Evolutionary conservation across 2,113 vertebrate species (phyloP).

Genomic region (Pelecanus crispus): DNA sequence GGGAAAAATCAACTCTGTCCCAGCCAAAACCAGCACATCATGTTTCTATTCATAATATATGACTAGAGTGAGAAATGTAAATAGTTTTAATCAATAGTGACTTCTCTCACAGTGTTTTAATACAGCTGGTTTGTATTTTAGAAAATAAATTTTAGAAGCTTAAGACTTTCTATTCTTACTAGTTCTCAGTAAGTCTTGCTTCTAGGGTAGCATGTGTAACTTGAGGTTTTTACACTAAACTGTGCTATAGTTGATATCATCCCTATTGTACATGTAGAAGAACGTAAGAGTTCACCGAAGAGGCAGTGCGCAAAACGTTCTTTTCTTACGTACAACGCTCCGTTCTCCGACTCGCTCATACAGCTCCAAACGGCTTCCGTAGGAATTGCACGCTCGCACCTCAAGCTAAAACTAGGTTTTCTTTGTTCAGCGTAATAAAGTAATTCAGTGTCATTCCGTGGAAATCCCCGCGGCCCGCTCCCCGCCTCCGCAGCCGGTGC

Average conservation of each 20-base stretch:
- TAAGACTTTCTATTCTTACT: background rate
- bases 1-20: too few relatives aligned
- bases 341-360: fast-evolving
- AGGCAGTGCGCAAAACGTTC: fast-evolving
- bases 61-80: background rate
- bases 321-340: fast-evolving
- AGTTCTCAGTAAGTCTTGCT: background rate
- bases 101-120: background rate
- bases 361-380: background rate
- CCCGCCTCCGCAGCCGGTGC: too few relatives aligned
- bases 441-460: too few relatives aligned
- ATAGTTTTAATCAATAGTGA: background rate
- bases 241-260: too few relatives aligned
- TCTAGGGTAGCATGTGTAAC: background rate
- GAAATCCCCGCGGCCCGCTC: fast-evolving
- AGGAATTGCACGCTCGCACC: fast-evolving
- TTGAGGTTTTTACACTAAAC: too few relatives aligned
- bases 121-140: background rate
- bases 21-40: too few relatives aligned
- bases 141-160: background rate
- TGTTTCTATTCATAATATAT: background rate
- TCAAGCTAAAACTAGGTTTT: fast-evolving
- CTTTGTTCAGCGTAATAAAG: fast-evolving
- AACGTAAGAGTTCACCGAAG: fast-evolving
- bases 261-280: fast-evolving